Conservation (phyloP, 2,113 vertebrate species). For the Azemiops feae region DNA sequence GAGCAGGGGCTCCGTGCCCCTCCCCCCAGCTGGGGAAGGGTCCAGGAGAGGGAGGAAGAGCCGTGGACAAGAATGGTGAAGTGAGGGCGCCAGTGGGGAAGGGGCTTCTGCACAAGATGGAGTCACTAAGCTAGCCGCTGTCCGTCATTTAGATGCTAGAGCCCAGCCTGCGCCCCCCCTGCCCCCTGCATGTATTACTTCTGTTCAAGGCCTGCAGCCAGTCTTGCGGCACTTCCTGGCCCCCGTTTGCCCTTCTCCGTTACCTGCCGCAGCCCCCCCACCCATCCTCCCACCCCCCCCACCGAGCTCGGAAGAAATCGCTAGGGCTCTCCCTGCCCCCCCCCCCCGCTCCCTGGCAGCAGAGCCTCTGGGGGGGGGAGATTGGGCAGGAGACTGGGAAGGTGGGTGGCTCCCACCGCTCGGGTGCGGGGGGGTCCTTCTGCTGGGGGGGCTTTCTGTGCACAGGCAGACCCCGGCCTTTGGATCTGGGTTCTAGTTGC, state of each 20-base stretch:
- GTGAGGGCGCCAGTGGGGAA: background rate
- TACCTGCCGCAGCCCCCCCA: background rate
- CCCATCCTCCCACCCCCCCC: background rate
- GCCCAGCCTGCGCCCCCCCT: background rate
- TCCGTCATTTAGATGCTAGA: background rate
- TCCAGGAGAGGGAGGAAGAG: rapidly evolving
- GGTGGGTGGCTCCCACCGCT: rapidly evolving
- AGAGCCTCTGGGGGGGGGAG: too few species aligned
- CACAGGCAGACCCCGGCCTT: background rate
- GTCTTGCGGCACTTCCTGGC: rapidly evolving
- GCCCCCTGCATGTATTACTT: too few species aligned
- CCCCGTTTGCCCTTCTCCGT: background rate
- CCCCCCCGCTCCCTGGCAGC: too few species aligned
- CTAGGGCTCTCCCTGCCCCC: background rate
- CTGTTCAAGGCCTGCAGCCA: rapidly evolving
- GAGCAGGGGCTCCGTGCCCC: background rate
- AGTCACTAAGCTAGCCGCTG: rapidly evolving
- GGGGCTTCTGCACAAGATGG: background rate
- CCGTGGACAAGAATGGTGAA: background rate
- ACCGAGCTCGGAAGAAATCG: background rate
- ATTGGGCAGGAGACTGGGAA: background rate
- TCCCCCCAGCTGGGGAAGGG: rapidly evolving
- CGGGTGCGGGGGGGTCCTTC: background rate
- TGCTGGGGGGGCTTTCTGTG: background rate
- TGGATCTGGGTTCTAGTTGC: background rate